A percentile compares a stretch with the other conserved stretches of the same genome.
Conservation (phyloP, 2,113 vertebrate species). For the Amia ocellicauda region DNA sequence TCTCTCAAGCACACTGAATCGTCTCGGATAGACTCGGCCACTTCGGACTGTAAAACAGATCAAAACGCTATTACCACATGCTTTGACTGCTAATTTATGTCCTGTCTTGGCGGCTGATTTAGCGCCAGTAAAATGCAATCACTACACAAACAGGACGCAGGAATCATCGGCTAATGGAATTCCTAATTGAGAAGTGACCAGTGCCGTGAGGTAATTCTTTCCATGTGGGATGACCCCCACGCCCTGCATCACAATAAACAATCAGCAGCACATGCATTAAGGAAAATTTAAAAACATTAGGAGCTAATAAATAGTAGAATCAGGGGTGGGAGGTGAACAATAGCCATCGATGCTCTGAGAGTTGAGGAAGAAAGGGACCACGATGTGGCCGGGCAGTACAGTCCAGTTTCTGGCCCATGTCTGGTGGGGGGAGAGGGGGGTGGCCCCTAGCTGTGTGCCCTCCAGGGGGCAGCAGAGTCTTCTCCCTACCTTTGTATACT, state of each 20-base stretch:
- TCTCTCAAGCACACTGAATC: constrained; percentile 72
- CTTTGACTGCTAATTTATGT: constrained; percentile 93
- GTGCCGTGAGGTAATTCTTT: constrained; percentile 88
- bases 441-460: no score
- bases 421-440: no score
- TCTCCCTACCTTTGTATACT: no score
- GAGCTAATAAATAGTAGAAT: constrained; percentile 80
- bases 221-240: constrained; percentile 59
- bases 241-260: constrained; percentile 82
- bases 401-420: no score
- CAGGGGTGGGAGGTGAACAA: constrained; percentile 39
- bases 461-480: no score
- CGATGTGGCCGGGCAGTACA: no score
- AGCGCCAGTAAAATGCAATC: constrained; percentile 82
- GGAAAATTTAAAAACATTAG: constrained; percentile 93
- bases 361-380: no score
- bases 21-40: constrained; percentile 71
- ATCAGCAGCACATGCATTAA: constrained; percentile 85
- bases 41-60: constrained; percentile 81
- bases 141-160: constrained; percentile 80
- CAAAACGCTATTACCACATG: constrained; percentile 87
- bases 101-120: constrained; percentile 83
- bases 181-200: constrained; percentile 80
- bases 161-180: constrained; percentile 97
- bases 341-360: constrained; percentile 44